These are phyloP conservation scores for Salvelinus namaycush DNA, from an alignment of 2,113 vertebrate species.

Conservation along the genomic window DNA sequence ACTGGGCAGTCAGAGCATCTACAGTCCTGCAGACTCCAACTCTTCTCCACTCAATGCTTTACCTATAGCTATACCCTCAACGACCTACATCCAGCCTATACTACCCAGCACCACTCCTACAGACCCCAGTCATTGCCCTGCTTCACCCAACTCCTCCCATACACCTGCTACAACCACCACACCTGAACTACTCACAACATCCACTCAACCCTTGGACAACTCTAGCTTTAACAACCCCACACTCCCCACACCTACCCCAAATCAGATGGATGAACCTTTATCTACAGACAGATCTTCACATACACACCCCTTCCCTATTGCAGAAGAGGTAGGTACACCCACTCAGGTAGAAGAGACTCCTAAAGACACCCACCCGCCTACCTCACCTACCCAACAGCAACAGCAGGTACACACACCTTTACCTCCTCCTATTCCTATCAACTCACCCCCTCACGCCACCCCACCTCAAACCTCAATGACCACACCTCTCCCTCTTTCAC, in stretches of 20 bases:
- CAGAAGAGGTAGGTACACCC: too few relatives aligned
- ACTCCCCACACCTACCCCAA: not conserved
- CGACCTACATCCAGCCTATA: not conserved
- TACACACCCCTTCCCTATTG: not conserved
- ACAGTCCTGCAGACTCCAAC: constrained; percentile 37
- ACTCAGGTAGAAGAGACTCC: not conserved
- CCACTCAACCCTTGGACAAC: not conserved
- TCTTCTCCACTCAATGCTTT: constrained; percentile 16
- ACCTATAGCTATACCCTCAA: not conserved
- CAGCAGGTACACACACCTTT: not conserved
- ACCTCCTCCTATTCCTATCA: constrained; percentile 15
- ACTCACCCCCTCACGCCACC: constrained; percentile 31
- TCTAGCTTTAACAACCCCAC: not conserved
- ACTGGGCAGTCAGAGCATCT: constrained; percentile 42
- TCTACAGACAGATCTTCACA: not conserved
- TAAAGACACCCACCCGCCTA: not conserved
- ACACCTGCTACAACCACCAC: not conserved
- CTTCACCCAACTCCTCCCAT: not conserved
- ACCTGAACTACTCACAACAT: not conserved
- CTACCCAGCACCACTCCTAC: not conserved
- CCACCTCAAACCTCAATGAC: constrained; percentile 10
- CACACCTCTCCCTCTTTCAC: not conserved
- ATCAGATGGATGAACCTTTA: constrained; percentile 52
- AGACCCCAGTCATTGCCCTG: not conserved
- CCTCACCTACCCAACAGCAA: not conserved